Percentiles rank a stretch among this genome's conserved stretches.
Conservation (phyloP, 2,797 vertebrate genomes). For the Alcedo atthis region DNA sequence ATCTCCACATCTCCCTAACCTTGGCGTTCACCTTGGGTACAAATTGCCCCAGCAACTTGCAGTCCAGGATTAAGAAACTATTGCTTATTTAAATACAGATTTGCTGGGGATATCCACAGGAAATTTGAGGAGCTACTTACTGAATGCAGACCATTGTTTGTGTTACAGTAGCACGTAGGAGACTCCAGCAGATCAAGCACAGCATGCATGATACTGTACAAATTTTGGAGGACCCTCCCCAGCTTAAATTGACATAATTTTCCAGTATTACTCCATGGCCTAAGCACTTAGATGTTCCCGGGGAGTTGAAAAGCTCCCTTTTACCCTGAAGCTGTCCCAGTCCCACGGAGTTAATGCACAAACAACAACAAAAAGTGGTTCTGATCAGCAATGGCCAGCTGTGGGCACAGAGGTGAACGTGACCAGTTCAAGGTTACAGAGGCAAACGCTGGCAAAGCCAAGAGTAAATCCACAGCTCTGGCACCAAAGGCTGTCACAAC, state of each 20-base stretch:
- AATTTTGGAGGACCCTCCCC: not conserved
- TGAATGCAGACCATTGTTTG: conserved; percentile 66
- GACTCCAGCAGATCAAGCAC: conserved; percentile 1
- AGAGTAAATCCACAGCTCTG: not conserved
- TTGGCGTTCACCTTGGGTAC: conserved; percentile 55
- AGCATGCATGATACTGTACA: not conserved
- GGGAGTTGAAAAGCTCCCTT: conserved; percentile 35
- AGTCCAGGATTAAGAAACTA: conserved; percentile 36
- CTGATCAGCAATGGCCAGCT: not conserved
- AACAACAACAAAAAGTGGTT: not conserved
- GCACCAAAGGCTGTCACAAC: conserved; percentile 21
- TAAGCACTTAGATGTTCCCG: conserved; percentile 4
- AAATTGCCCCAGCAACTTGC: conserved; percentile 57
- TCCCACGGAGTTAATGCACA: not conserved
- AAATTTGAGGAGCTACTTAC: conserved; percentile 54
- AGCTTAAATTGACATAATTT: conserved; percentile 38
- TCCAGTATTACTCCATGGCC: not conserved
- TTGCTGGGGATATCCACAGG: conserved; percentile 46
- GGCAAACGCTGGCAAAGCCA: not conserved
- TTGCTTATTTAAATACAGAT: conserved; percentile 56
- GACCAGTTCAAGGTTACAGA: not conserved
- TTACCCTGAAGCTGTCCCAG: not conserved
- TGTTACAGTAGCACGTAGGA: not conserved
- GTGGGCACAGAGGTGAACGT: not conserved
- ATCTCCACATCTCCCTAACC: conserved; percentile 45